Conservation (phyloP, 1,140 invertebrate species). For the Rhizoglyphus robini region DNA sequence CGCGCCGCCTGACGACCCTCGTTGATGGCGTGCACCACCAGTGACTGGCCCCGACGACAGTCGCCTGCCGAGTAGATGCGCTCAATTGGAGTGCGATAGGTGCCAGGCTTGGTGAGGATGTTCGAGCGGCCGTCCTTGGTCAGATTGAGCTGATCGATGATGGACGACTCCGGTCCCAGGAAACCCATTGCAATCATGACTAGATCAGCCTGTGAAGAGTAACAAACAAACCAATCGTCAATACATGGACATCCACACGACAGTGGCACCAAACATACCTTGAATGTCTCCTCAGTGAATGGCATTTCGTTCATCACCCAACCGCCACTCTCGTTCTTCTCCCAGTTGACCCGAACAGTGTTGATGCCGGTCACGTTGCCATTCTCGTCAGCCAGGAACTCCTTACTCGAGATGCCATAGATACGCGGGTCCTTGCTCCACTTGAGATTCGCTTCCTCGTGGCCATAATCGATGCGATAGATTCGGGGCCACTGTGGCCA, state of each 20-base stretch:
- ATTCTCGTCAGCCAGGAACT: conserved; percentile 80
- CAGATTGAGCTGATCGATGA: conserved; percentile 67
- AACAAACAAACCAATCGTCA: conserved; percentile 5
- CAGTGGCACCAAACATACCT: conserved; percentile 28
- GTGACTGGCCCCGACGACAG: conserved; percentile 88
- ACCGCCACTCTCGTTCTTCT: conserved; percentile 66
- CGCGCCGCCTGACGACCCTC: conserved; percentile 92
- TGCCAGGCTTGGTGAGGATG: conserved; percentile 59
- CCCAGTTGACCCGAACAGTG: conserved; percentile 83
- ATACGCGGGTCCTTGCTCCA: conserved; percentile 84
- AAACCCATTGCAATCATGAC: conserved; percentile 97
- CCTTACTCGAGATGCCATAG: conserved; percentile 83
- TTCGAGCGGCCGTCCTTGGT: conserved; percentile 82
- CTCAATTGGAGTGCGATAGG: conserved; percentile 64
- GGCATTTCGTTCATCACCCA: conserved; percentile 87
- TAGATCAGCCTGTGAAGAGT: conserved; percentile 67
- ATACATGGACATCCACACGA: not conserved
- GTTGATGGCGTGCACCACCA: conserved; percentile 95
- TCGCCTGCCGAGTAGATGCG: conserved; percentile 95
- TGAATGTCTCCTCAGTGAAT: conserved; percentile 51
- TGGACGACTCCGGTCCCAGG: conserved; percentile 81
- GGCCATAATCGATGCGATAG: conserved; percentile 95
- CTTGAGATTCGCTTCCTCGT: conserved; percentile 85
- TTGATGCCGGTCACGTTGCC: conserved; percentile 76
- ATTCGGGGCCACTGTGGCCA: conserved; percentile 97